phyloP scores from a whole-genome alignment of 1,140 invertebrate genomes.

The Penaeus indicus region DNA sequence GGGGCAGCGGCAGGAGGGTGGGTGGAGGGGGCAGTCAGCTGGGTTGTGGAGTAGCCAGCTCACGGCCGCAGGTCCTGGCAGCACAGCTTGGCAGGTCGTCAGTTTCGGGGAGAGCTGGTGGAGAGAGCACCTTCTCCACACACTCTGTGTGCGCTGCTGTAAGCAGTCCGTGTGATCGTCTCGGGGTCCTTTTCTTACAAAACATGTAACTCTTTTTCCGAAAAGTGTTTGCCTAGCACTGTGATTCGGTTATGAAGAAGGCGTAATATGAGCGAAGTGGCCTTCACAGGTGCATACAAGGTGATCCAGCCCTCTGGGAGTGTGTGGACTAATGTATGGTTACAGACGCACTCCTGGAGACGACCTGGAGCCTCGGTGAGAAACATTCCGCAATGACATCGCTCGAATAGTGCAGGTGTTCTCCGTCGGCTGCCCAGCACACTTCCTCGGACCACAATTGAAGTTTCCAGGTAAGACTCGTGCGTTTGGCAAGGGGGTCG shows the following conservation, averaged over 20 bases:
- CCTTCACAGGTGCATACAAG: too few relatives aligned
- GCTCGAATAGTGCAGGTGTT: not conserved
- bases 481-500: not conserved
- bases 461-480: slow-evolving; percentile 32
- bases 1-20: not conserved
- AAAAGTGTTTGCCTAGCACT: too few relatives aligned
- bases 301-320: too few relatives aligned
- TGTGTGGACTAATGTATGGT: too few relatives aligned
- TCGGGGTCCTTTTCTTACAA: not conserved
- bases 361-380: too few relatives aligned
- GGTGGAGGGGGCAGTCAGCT: slow-evolving; percentile 17
- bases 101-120: slow-evolving; percentile 34
- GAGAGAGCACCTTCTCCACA: slow-evolving; percentile 24
- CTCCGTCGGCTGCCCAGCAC: not conserved
- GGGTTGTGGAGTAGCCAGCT: not conserved
- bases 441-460: not conserved
- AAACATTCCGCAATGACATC: not conserved
- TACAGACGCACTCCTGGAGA: too few relatives aligned
- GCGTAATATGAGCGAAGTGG: too few relatives aligned
- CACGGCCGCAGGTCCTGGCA: slow-evolving; percentile 9
- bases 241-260: too few relatives aligned
- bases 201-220: not conserved
- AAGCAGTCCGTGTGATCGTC: not conserved
- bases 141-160: slow-evolving; percentile 8
- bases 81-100: slow-evolving; percentile 15